Conservation (phyloP, 2,113 vertebrate species). For the Chloropsis cyanopogon region DNA sequence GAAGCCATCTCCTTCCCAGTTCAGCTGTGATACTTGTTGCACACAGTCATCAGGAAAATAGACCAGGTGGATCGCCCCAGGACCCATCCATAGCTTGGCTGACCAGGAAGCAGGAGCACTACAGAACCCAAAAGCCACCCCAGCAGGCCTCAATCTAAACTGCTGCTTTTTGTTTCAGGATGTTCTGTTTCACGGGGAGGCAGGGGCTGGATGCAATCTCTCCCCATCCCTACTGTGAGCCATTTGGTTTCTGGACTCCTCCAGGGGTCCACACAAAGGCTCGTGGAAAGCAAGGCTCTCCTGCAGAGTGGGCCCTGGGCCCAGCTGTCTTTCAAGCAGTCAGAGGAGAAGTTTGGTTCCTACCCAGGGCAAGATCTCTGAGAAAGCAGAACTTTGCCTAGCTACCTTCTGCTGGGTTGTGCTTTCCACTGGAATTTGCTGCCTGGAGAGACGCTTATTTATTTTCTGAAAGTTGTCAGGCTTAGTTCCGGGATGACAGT, state of each 20-base stretch:
- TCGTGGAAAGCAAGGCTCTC: not conserved
- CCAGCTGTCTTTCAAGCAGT: constrained; percentile 33
- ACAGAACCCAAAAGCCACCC: not conserved
- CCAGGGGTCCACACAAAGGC: constrained; percentile 1
- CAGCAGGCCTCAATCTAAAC: not conserved
- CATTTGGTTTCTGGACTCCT: not conserved
- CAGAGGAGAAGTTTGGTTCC: not conserved
- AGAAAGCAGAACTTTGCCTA: not conserved
- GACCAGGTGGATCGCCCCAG: not conserved
- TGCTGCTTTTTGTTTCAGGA: not conserved
- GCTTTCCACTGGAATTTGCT: constrained; percentile 27
- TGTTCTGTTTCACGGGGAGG: not conserved
- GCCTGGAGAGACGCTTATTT: not conserved
- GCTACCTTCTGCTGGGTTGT: constrained; percentile 16
- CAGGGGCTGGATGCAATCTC: not conserved
- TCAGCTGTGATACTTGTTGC: not conserved
- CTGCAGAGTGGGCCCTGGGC: not conserved
- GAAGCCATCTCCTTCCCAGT: not conserved
- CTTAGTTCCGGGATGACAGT: not conserved
- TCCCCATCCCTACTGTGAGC: not conserved
- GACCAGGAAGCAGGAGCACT: not conserved
- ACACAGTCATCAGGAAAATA: not conserved
- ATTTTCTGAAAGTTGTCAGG: not conserved
- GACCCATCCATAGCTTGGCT: not conserved
- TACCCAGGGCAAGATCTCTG: not conserved